These are phyloP conservation scores for Drosophila tristis DNA, from an alignment of 1,140 invertebrate species.

Conservation along the genomic window DNA sequence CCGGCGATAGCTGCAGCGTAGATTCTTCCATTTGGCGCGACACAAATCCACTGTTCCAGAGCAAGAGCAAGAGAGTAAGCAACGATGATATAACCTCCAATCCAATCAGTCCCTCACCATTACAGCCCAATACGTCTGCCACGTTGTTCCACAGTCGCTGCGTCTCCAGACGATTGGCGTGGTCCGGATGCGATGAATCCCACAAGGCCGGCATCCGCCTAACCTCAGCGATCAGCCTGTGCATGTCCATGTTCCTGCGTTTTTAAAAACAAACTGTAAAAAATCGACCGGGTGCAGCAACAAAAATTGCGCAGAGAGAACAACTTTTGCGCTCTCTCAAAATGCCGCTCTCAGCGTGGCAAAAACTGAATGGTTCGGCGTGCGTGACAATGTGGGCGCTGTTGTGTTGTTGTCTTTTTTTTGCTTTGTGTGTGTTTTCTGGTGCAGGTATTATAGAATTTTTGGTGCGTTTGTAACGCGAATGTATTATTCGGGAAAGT, in stretches of 20 bases:
- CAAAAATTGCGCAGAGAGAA: slow-evolving; percentile 39
- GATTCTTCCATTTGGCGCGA: slow-evolving; percentile 69
- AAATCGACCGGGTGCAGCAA: slow-evolving; percentile 31
- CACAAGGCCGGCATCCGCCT: slow-evolving; percentile 67
- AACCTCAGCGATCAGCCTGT: slow-evolving; percentile 74
- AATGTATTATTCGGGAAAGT: too few relatives aligned
- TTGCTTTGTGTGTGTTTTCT: too few relatives aligned
- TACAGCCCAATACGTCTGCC: slow-evolving; percentile 43
- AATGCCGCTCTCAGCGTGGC: too few relatives aligned
- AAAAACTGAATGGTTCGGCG: too few relatives aligned
- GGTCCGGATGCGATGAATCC: slow-evolving; percentile 62
- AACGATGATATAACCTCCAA: slow-evolving; percentile 4
- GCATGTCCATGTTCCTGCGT: slow-evolving; percentile 73
- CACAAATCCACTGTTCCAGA: slow-evolving; percentile 55
- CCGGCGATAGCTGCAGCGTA: slow-evolving; percentile 71
- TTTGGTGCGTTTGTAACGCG: too few relatives aligned
- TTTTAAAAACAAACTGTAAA: slow-evolving; percentile 68
- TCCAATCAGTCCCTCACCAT: slow-evolving; percentile 59
- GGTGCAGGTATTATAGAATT: too few relatives aligned
- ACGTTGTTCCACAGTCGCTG: slow-evolving; percentile 60
- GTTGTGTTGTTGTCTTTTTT: too few relatives aligned
- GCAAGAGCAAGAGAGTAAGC: not conserved
- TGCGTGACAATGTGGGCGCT: too few relatives aligned
- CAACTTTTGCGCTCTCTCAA: not conserved
- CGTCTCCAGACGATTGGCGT: slow-evolving; percentile 61